Evolutionary conservation across 2,888 invertebrate species (phyloP).

Genomic region (Magallana nippona): DNA sequence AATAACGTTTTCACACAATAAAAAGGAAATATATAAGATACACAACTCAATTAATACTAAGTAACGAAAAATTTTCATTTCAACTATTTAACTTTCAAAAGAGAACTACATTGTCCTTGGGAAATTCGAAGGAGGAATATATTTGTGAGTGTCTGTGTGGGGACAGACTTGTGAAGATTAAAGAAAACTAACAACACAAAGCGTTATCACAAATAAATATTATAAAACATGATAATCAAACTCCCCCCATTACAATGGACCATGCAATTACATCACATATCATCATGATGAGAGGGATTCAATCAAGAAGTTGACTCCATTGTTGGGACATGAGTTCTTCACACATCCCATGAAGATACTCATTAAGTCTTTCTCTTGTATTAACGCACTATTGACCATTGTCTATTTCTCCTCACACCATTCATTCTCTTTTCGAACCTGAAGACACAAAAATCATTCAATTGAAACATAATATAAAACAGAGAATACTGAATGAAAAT

Average conservation of each 20-base stretch:
- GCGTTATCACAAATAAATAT: conserved; percentile 8
- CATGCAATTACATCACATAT: too few relatives aligned
- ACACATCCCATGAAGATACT: background rate
- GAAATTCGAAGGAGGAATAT: background rate
- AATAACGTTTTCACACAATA: too few relatives aligned
- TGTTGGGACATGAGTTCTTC: background rate
- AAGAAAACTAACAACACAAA: conserved; percentile 7
- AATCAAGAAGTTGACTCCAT: too few relatives aligned
- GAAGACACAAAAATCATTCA: conserved; percentile 51
- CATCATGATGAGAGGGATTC: too few relatives aligned
- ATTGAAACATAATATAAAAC: background rate
- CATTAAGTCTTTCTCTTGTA: background rate
- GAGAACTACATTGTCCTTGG: background rate
- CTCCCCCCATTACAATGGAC: background rate
- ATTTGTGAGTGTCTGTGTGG: background rate
- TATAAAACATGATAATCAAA: conserved; percentile 11
- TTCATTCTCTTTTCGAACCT: conserved; percentile 81
- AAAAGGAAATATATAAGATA: too few relatives aligned
- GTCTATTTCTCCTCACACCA: conserved; percentile 80
- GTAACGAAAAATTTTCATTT: too few relatives aligned
- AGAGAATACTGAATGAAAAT: background rate
- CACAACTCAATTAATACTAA: too few relatives aligned
- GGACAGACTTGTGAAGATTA: background rate
- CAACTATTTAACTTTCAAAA: too few relatives aligned
- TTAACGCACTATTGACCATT: background rate